Conservation (phyloP, 2,888 invertebrate genomes). For the Coelinius sp. region DNA sequence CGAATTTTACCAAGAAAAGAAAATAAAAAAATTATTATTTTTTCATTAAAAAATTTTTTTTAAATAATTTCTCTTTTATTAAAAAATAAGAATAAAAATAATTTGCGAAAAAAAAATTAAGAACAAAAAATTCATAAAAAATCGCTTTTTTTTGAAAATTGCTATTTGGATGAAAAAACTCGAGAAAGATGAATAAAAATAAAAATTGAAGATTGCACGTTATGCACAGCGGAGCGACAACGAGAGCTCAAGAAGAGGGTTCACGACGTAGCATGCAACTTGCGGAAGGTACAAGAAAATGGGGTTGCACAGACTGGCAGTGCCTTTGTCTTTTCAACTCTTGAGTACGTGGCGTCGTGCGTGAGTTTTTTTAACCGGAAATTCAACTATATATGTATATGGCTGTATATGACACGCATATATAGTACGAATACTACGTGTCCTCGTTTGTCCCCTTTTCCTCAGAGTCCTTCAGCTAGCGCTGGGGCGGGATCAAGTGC, state of each 20-base stretch:
- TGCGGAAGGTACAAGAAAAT: conserved; percentile 38
- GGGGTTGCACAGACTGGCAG: conserved; percentile 28
- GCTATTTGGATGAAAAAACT: neutral
- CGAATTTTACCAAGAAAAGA: no score
- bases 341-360: conserved; percentile 33
- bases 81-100: no score
- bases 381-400: conserved; percentile 30
- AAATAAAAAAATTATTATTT: no score
- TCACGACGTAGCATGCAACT: conserved; percentile 20
- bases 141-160: neutral
- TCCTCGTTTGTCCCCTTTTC: conserved; percentile 4
- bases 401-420: conserved; percentile 28
- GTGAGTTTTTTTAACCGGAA: conserved; percentile 40
- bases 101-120: neutral
- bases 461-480: conserved; percentile 6
- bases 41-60: no score
- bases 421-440: no score
- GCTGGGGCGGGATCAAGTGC: conserved; percentile 19
- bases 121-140: neutral
- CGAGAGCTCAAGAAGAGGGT: conserved; percentile 19
- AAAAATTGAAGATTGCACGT: conserved; percentile 12
- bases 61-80: no score
- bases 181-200: neutral
- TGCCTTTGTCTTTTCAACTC: conserved; percentile 43
- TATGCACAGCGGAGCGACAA: neutral